Base-by-base conservation (phyloP, 2,113 vertebrate genomes). In the Albula glossodonta region DNA sequence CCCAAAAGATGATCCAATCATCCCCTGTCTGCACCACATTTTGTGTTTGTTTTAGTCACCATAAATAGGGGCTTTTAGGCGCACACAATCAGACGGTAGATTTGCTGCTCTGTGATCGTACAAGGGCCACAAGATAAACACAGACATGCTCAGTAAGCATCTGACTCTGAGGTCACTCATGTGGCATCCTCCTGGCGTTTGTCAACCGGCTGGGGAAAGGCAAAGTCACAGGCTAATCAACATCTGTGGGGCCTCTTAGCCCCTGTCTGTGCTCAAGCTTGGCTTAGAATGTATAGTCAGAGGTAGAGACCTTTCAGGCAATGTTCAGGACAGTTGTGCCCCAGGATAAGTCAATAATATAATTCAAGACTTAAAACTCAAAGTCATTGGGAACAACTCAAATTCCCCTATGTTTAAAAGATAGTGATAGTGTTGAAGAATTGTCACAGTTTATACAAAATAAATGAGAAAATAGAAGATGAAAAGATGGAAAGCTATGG, bases 121-220 rank as follows among this genome's bases (percentile, higher is more conserved):
- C 80, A 51, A 57, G 82, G 81, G 31, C 56, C 56, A 60, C 78
- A 25, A n/a, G 79, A 79, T 80, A 86, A 84, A 87, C 86, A 85
- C 66, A 78, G 13, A 78, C 79, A 22, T 51, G 70, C 49, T 78
- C 53, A 51, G 51, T 80, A 79, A 83, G 80, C 70, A 52, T n/a
- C 41, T 7, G 11, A 74, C 84, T 82, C 51, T 88, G 83, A 87
- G 86, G 88, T 86, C 88, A 87, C 74, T 77, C 82, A 84, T 84
- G 77, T 86, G 70, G 88, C 88, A 86, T 88, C 63, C 13, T 70
- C 63, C 63, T n/a, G 63, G 5, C 63, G 19, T 70, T 70, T 70
- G 63, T 19, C 17, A 41, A 22, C 63, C 7, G 17, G 63, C 19
- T 22, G 63, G 63, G 6, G 22, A 70, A 70, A 70, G 4, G 17